A percentile compares a stretch with the other conserved stretches of the same genome.
Conservation (phyloP, 2,888 invertebrate genomes). For the Apamea monoglypha region DNA sequence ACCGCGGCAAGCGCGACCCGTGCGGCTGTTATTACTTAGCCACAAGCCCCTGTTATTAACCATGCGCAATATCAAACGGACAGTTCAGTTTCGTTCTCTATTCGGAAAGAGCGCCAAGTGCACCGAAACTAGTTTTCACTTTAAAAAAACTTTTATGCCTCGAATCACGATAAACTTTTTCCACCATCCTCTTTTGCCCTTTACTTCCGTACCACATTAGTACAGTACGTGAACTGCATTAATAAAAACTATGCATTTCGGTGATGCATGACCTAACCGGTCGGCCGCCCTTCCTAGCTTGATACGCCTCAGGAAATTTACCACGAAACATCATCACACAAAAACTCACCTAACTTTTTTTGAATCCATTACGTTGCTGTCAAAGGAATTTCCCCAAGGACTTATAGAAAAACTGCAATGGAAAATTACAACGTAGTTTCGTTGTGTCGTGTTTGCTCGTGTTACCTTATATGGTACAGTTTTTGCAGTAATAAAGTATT, state of each 20-base stretch:
- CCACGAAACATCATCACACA: conserved; percentile 31
- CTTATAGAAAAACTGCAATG: conserved; percentile 34
- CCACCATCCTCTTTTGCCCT: conserved; percentile 36
- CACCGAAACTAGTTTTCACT: not conserved
- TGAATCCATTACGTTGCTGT: conserved; percentile 22
- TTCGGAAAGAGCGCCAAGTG: not conserved
- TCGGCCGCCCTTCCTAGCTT: conserved; percentile 70
- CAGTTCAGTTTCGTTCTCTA: not conserved
- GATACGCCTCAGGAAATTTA: conserved; percentile 62
- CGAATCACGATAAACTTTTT: conserved; percentile 9
- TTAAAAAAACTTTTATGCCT: not conserved
- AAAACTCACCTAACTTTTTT: conserved; percentile 32
- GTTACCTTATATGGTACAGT: conserved; percentile 21
- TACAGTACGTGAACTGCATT: conserved; percentile 28
- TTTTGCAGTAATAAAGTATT: conserved; percentile 50
- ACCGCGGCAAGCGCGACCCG: too few species aligned
- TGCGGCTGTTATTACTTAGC: too few species aligned
- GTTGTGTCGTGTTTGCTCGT: conserved; percentile 5
- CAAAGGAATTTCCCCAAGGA: not conserved
- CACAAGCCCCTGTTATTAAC: too few species aligned
- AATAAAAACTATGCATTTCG: conserved; percentile 69
- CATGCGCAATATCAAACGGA: not conserved
- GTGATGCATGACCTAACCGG: conserved; percentile 78
- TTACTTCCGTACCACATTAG: conserved; percentile 51
- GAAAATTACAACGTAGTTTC: conserved; percentile 24